Evolutionary conservation across 2,797 vertebrate species (phyloP).

Genomic region (Argyrosomus regius): DNA sequence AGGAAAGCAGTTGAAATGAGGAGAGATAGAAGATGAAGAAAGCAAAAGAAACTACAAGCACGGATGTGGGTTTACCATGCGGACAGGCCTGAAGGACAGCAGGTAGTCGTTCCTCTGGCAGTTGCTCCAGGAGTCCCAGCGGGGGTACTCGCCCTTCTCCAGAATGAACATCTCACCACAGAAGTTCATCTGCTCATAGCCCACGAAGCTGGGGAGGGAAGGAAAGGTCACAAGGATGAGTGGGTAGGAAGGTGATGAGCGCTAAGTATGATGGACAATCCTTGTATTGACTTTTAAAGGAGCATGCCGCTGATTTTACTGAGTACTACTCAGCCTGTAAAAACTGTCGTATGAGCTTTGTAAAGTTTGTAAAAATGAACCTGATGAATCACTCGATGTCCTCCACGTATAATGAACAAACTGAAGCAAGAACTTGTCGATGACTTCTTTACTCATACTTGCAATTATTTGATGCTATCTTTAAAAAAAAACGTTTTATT

Average conservation of each 20-base stretch:
- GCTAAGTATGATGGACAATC: not conserved
- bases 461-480: not conserved
- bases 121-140: constrained; percentile 90
- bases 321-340: not conserved
- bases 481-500: not conserved
- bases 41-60: not conserved
- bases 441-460: constrained; percentile 1
- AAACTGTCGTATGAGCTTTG: not conserved
- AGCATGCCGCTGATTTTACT: not conserved
- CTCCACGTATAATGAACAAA: not conserved
- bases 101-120: constrained; percentile 88
- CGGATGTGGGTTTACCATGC: constrained; percentile 79
- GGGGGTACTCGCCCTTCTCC: constrained; percentile 90
- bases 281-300: not conserved
- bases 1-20: not conserved
- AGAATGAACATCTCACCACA: constrained; percentile 89
- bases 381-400: not conserved
- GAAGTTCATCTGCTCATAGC: constrained; percentile 89
- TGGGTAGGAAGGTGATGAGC: not conserved
- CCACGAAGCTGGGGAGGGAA: constrained; percentile 80
- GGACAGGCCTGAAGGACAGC: constrained; percentile 87
- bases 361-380: not conserved
- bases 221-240: constrained; percentile 9
- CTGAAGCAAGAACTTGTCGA: not conserved
- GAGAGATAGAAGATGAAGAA: not conserved